Conservation (phyloP, 1,140 invertebrate genomes). For the Diorhabda carinulata region DNA sequence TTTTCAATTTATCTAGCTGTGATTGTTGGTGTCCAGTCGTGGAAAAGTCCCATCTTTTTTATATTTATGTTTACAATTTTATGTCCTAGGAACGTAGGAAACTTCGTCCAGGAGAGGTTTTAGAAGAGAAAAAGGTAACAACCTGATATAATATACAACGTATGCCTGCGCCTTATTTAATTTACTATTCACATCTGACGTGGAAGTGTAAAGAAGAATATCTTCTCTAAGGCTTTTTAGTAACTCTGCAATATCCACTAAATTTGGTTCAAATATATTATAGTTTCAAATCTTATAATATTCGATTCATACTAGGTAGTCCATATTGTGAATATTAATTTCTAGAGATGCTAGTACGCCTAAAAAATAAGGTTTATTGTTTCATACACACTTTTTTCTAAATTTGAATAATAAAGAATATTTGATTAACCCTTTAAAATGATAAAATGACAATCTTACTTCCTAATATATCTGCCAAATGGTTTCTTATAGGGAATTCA, state of each 20-base stretch:
- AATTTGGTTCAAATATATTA: not conserved
- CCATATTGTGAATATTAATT: too few species aligned
- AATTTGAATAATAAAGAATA: too few species aligned
- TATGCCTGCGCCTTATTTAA: constrained; percentile 30
- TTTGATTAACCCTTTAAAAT: too few species aligned
- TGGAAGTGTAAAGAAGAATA: constrained; percentile 5
- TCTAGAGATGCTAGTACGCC: too few species aligned
- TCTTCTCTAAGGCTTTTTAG: constrained; percentile 17
- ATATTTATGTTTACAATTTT: constrained; percentile 33
- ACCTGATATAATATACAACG: constrained; percentile 22
- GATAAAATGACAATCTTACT: too few species aligned
- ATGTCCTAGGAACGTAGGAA: constrained; percentile 58
- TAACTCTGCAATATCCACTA: constrained; percentile 18
- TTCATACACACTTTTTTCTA: too few species aligned
- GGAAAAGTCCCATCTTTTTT: constrained; percentile 22
- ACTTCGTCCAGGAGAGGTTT: constrained; percentile 86
- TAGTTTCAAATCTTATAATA: too few species aligned
- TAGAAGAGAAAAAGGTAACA: constrained; percentile 91
- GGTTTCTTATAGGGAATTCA: too few species aligned
- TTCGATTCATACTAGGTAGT: too few species aligned
- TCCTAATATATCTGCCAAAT: too few species aligned
- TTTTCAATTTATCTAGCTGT: constrained; percentile 22
- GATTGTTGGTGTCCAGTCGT: constrained; percentile 11
- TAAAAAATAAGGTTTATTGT: too few species aligned
- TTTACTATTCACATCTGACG: constrained; percentile 8